Percentiles rank a stretch among this genome's conserved stretches.
phyloP scores from a whole-genome alignment of 2,113 vertebrate genomes.

The Podarcis raffonei region DNA sequence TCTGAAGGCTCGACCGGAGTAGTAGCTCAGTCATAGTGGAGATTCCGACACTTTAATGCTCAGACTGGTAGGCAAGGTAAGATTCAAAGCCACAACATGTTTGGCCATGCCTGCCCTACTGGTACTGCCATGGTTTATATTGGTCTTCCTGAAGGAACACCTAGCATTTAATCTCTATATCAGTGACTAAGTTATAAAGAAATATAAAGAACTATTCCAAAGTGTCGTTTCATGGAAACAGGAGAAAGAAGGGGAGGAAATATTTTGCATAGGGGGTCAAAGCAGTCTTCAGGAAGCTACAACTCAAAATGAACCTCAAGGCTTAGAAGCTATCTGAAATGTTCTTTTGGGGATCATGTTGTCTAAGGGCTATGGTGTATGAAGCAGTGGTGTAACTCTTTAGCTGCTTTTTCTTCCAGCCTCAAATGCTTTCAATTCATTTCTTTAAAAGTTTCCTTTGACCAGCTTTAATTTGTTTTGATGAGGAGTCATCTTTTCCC shows the following conservation, averaged over 20 bases:
- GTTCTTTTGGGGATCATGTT: not conserved
- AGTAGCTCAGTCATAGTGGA: too few relatives aligned
- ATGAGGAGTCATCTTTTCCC: constrained; percentile 30
- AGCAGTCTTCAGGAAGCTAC: not conserved
- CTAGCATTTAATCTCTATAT: not conserved
- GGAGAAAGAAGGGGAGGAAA: not conserved
- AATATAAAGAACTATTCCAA: not conserved
- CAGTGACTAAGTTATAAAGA: not conserved
- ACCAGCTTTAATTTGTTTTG: constrained; percentile 23
- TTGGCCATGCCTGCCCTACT: not conserved
- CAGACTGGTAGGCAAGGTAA: too few relatives aligned
- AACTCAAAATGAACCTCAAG: not conserved
- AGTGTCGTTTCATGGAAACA: not conserved
- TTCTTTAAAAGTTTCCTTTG: constrained; percentile 26
- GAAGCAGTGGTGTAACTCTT: not conserved
- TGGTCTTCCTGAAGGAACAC: not conserved
- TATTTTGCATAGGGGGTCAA: not conserved
- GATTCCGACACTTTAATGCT: too few relatives aligned
- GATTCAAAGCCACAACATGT: too few relatives aligned
- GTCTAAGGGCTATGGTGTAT: not conserved
- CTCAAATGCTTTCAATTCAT: constrained; percentile 23
- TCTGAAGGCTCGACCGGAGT: too few relatives aligned
- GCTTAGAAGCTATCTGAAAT: not conserved
- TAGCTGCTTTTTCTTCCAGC: not conserved
- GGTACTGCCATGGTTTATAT: not conserved